phyloP scores from a whole-genome alignment of 2,888 invertebrate species.

The Hydroisotoma schaefferi region DNA sequence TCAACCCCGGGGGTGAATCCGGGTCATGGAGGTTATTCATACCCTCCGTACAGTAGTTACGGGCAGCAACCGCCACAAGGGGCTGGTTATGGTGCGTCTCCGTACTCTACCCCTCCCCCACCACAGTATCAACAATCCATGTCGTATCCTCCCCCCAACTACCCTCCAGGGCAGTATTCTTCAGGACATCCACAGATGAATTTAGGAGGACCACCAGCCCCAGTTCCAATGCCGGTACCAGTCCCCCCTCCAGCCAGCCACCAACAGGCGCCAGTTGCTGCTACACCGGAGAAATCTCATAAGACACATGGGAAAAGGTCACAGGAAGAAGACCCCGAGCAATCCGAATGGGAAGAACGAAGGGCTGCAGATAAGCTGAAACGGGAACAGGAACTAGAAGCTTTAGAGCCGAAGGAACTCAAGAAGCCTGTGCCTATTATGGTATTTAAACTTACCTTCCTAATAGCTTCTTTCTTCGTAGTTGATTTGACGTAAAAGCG shows the following conservation, averaged over 20 bases:
- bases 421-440: slow-evolving; percentile 47
- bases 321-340: not conserved
- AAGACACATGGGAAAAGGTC: not conserved
- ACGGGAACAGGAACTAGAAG: not conserved
- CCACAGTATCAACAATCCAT: slow-evolving; percentile 7
- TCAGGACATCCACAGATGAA: not conserved
- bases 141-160: not conserved
- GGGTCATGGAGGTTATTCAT: slow-evolving; percentile 3
- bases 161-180: not conserved
- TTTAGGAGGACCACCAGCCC: not conserved
- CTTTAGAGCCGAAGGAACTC: slow-evolving; percentile 39
- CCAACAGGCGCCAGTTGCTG: too few species aligned
- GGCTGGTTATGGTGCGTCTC: not conserved
- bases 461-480: not conserved
- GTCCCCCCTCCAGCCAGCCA: not conserved
- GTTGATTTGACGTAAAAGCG: too few species aligned
- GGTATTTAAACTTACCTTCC: slow-evolving; percentile 32
- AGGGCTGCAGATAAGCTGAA: not conserved
- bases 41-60: not conserved
- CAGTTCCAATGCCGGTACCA: slow-evolving; percentile 3
- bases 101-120: not conserved
- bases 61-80: not conserved
- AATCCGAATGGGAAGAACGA: not conserved
- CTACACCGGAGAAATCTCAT: not conserved
- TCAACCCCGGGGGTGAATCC: not conserved